These are phyloP conservation scores for Triplophysa siluroides DNA, from an alignment of 2,113 vertebrate species.

Conservation along the genomic window DNA sequence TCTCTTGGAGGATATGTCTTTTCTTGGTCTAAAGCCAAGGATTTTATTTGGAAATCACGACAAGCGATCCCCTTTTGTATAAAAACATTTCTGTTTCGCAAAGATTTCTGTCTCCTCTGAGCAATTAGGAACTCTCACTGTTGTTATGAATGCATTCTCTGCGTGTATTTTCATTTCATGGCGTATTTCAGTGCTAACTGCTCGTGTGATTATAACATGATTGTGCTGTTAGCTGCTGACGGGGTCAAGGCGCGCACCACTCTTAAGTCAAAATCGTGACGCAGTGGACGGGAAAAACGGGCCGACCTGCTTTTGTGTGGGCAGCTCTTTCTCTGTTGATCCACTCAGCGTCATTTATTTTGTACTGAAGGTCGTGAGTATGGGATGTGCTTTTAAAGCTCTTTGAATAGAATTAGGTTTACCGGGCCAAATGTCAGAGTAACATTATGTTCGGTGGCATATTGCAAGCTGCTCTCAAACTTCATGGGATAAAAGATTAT, in stretches of 20 bases:
- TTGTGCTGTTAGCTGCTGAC: constrained; percentile 23
- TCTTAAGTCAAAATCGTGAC: constrained; percentile 45
- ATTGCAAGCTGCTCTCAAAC: not conserved
- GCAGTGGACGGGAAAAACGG: constrained; percentile 16
- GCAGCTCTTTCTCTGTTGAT: constrained; percentile 24
- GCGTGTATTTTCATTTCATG: not conserved
- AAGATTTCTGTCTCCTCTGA: not conserved
- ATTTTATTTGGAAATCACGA: not conserved
- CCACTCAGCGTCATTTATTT: constrained; percentile 42
- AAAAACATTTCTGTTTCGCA: not conserved
- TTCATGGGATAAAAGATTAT: constrained; percentile 25
- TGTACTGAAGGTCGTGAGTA: constrained; percentile 10
- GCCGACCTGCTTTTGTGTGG: constrained; percentile 43
- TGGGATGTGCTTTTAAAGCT: constrained; percentile 27
- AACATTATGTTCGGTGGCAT: constrained; percentile 12
- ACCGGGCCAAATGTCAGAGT: not conserved
- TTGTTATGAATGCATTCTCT: not conserved
- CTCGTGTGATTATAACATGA: constrained; percentile 13
- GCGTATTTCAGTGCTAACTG: not conserved
- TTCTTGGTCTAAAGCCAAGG: not conserved
- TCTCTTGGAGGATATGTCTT: not conserved
- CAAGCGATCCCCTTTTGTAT: not conserved
- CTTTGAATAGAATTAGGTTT: constrained; percentile 31
- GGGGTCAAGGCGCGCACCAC: not conserved
- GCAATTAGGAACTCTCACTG: not conserved